Evolutionary conservation across 2,113 vertebrate species (phyloP), one percentile per base, ranked within the genome.

Genomic region (Hydropotes inermis): DNA sequence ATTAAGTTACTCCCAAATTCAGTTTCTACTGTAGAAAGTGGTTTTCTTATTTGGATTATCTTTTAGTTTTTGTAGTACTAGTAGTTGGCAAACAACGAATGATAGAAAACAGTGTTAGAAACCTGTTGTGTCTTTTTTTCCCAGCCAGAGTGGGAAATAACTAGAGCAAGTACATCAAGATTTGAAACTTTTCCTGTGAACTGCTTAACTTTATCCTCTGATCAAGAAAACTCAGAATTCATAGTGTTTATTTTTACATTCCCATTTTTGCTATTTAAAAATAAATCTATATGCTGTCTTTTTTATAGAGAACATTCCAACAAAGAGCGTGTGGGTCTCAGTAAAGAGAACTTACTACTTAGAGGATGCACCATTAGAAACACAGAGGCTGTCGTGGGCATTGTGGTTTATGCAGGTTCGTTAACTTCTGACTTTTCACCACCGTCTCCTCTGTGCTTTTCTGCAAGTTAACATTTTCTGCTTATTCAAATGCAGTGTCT

Each of bases 331-430:
- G 99, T 99, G 25, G 99, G 99, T 81, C 99, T 99, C 81, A 98
- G 99, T 98, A 99, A 99, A 96, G 99, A 99, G 81, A 99, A 99
- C 92, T 98, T 99, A 27, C 96, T 99, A 27, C 98, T 99, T 30
- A 98, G 99, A 98, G 99, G 99, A 97, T 99, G 99, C 97, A 99
- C 99, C 76, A 96, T 99, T 33, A 99, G 99, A 61, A 99, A 99
- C 98, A 99, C 99, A 6, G 99, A 99, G 98, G 99, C 99, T 2
- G 99, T 99, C 7, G 98, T 99, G 81, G 99, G 99, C 98, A 99
- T 99, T 23, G 99, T 99, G 90, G 99, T 99, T 36, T 99, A 99
- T 97, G 99, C 99, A 98, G 99, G 99, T 99, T 94, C 97, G 99
- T 98, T 78, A 91, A n/a, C 0, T 85, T 45, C 89, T 74, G 3